These are phyloP conservation scores for Gymnoscelis rufifasciata DNA, from an alignment of 2,888 invertebrate species.

Conservation along the genomic window DNA sequence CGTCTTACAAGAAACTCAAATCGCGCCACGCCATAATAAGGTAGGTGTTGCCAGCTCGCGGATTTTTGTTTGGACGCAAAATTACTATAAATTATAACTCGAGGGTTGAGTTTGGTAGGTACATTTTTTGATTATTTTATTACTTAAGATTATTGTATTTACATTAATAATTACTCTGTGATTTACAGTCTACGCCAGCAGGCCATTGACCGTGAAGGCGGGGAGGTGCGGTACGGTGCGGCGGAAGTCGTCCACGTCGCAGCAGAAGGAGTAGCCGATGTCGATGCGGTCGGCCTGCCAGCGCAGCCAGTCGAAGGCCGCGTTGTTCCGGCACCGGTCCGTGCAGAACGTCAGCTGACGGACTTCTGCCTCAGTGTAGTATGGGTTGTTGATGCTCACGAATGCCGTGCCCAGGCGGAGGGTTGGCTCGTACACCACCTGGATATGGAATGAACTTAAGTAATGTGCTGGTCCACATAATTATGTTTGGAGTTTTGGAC, in stretches of 20 bases:
- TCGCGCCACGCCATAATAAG: no score
- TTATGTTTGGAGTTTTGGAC: no score
- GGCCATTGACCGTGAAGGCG: conserved; percentile 61
- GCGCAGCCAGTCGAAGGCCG: conserved; percentile 78
- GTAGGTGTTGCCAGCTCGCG: no score
- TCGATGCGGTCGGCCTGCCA: conserved; percentile 74
- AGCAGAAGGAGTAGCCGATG: conserved; percentile 81
- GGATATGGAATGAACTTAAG: no score
- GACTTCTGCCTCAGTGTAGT: conserved; percentile 60
- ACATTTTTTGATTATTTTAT: no score
- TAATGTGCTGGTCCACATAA: no score
- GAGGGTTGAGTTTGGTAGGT: no score
- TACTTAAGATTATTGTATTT: no score
- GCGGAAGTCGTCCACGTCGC: conserved; percentile 78
- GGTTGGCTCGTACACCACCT: conserved; percentile 77
- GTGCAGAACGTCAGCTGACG: conserved; percentile 70
- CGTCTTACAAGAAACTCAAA: no score
- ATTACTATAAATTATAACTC: no score
- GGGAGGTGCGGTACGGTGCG: conserved; percentile 76
- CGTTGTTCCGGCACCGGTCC: conserved; percentile 75
- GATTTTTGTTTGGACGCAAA: no score
- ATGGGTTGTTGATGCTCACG: conserved; percentile 82
- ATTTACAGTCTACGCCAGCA: conserved; percentile 37
- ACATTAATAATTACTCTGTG: no score
- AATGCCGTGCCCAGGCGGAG: conserved; percentile 77